Percentiles rank a stretch among this genome's conserved stretches.
Evolutionary conservation across 2,797 vertebrate genomes (phyloP).

Genomic region (Erethizon dorsatum): DNA sequence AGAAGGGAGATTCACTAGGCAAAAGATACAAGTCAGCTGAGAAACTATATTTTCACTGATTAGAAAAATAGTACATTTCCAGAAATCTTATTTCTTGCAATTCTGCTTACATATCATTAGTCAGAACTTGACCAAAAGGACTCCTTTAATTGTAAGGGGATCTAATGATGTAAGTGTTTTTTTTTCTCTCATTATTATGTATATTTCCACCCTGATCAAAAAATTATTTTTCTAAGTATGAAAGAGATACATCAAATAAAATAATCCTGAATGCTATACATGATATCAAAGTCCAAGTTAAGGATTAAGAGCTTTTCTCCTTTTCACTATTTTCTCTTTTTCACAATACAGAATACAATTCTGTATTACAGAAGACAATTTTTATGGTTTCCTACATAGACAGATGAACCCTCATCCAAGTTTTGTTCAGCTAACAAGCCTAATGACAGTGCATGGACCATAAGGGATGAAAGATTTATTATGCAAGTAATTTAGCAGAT

Average conservation of each 20-base stretch:
- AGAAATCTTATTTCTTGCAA: neutral
- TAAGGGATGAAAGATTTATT: neutral
- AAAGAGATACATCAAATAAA: neutral
- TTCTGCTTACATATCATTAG: neutral
- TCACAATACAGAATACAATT: neutral
- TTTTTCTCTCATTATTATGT: neutral
- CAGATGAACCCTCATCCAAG: neutral
- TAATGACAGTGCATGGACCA: neutral
- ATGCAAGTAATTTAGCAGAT: neutral
- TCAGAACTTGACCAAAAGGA: neutral
- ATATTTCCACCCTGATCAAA: neutral
- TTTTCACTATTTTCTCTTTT: neutral
- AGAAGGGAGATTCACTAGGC: neutral
- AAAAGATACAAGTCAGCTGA: neutral
- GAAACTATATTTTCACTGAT: neutral
- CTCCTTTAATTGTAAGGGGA: neutral
- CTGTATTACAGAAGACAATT: neutral
- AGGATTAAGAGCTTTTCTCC: neutral
- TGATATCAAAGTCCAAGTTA: neutral
- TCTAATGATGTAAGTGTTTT: neutral
- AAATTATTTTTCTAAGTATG: neutral
- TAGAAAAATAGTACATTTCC: neutral
- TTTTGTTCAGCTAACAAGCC: neutral
- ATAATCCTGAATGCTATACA: neutral
- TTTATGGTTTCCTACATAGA: neutral